Evolutionary conservation across 2,888 invertebrate species (phyloP), one percentile per base, ranked within the genome.

Genomic region (Plemyria rubiginata): DNA sequence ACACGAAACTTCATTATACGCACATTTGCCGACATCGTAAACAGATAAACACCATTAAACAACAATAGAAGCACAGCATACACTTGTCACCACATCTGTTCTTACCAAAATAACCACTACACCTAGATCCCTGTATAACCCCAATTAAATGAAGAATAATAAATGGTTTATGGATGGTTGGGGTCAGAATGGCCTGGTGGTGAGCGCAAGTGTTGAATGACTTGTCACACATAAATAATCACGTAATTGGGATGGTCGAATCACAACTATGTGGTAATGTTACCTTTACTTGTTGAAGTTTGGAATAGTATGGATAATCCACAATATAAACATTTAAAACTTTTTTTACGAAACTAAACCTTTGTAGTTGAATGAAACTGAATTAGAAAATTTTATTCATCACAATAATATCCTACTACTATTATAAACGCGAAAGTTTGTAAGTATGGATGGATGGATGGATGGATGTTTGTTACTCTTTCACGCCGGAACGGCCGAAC

Each of bases 151-250:
- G 4, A n/a, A 22, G 38, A 60, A 61, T 43, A 45, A n/a, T 38
- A 13, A 45, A 51, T 6, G 0, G 48, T 22, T 12, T 41, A 48
- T 11, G 16, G 7, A 29, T 16, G 22, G 0, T 7, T 65, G 62
- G 74, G 79, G 71, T 79, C 80, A 55, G 22, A 46, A 12, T 49
- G 64, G 73, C 60, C 71, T 70, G 70, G 81, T 68, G 36, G 61
- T 43, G 45, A 22, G 60, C 65, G 68, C 73, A 79, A 82, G 81
- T 81, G 82, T 80, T 78, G 75, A 74, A 70, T 78, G 78, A 79
- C 80, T 77, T 82, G 86, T 85, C 83, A 78, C 82, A 84, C 78
- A 89, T 90, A 90, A 90, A 91, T 90, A 90, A 91, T 88, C 82
- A 87, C 81, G 74, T 90, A 90, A 91, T 91, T 90, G 89, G 84